These are phyloP conservation scores for Enteromius treurensis DNA, from an alignment of 2,797 vertebrate species.

Conservation along the genomic window DNA sequence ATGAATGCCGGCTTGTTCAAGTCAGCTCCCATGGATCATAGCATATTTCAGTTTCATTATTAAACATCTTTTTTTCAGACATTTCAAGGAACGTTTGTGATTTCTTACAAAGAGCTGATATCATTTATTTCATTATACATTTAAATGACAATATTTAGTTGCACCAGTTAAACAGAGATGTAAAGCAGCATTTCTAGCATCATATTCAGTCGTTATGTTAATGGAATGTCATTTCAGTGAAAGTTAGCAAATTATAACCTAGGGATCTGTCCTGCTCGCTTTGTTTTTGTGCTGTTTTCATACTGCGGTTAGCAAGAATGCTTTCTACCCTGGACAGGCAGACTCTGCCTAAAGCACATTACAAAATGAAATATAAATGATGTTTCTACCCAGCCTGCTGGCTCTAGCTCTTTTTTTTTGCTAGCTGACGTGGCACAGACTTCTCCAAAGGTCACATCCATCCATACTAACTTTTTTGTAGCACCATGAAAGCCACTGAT, in stretches of 20 bases:
- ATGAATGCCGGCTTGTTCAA: slow-evolving; percentile 49
- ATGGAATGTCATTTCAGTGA: not conserved
- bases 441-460: slow-evolving; percentile 43
- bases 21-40: slow-evolving; percentile 7
- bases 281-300: slow-evolving; percentile 18
- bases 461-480: slow-evolving; percentile 8
- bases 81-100: slow-evolving; percentile 15
- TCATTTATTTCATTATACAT: not conserved
- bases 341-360: slow-evolving; percentile 51
- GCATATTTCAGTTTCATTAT: slow-evolving; percentile 8
- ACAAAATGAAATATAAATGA: slow-evolving; percentile 60
- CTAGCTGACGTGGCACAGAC: slow-evolving; percentile 26
- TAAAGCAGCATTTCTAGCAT: not conserved
- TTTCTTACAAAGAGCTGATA: not conserved
- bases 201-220: not conserved
- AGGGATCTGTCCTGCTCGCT: not conserved
- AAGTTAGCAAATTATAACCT: slow-evolving; percentile 6
- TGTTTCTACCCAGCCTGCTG: slow-evolving; percentile 40
- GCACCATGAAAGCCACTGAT: slow-evolving; percentile 19
- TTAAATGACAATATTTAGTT: not conserved
- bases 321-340: slow-evolving; percentile 11
- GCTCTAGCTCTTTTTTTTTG: slow-evolving; percentile 29
- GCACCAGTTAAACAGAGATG: not conserved
- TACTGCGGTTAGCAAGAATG: slow-evolving; percentile 11
- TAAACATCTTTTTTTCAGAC: slow-evolving; percentile 5